Evolutionary conservation across 2,888 invertebrate species (phyloP).

Genomic region (Leucophora obtusa): DNA sequence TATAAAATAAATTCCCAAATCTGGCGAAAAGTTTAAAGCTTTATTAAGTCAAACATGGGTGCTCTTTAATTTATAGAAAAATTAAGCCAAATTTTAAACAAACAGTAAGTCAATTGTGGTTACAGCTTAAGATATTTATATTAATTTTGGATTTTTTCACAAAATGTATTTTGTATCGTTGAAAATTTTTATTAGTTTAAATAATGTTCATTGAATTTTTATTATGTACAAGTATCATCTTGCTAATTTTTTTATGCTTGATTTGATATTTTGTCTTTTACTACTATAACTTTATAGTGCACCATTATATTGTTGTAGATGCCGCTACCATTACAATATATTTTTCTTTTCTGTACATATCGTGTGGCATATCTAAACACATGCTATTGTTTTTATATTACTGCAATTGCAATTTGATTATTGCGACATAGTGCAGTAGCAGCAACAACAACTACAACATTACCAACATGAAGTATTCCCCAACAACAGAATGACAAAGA

Average conservation of each 20-base stretch:
- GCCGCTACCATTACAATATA: conserved; percentile 33
- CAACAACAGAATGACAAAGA: conserved; percentile 16
- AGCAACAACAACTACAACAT: conserved; percentile 25
- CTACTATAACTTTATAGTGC: neutral
- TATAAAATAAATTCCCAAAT: too few species aligned
- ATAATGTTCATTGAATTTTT: conserved; percentile 48
- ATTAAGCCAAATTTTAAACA: too few species aligned
- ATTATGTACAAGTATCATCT: conserved; percentile 33
- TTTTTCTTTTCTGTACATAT: conserved; percentile 26
- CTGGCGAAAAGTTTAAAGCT: too few species aligned
- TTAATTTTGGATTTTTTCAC: too few species aligned
- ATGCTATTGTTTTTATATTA: conserved; percentile 57
- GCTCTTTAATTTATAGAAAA: too few species aligned
- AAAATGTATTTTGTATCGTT: too few species aligned
- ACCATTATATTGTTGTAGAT: conserved; percentile 13
- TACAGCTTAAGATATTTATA: too few species aligned
- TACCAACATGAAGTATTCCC: conserved; percentile 42
- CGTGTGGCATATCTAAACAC: conserved; percentile 61
- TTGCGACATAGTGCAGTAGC: conserved; percentile 50
- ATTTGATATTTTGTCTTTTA: conserved; percentile 22
- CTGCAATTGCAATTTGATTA: conserved; percentile 58
- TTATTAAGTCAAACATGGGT: too few species aligned
- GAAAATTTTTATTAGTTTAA: conserved; percentile 6
- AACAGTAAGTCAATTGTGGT: too few species aligned
- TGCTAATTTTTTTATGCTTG: conserved; percentile 47